Base-by-base conservation (phyloP, 2,888 invertebrate species). In the Sarcophaga carnaria region DNA sequence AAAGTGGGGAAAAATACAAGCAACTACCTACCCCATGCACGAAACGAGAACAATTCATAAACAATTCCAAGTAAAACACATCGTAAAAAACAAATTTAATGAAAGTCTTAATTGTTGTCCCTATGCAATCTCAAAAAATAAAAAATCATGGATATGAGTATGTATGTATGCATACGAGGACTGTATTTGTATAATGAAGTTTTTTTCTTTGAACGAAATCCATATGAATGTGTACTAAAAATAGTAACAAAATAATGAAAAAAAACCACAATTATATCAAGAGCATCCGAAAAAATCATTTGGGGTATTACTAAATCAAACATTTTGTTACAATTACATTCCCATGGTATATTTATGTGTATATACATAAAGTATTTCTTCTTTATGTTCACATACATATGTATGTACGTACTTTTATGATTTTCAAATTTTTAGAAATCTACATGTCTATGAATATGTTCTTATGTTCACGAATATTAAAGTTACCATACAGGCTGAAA, bases 271-370 rank as follows among this genome's bases (percentile, higher is more conserved):
- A 71, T 64, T 22, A 66, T 17, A 82, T 66, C 76, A 71, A 69
- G 82, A 70, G 82, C 82, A 77, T 70, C 64, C 25, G 37, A 66
- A 70, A 69, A 77, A 22, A 37, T 37, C 64, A 64, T 75, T 75
- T 75, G 64, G 75, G 75, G 75, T 75, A 47, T 49, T 25, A 54
- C 17, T 75, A 14, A 14, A 54, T 17, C 17, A 14, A 54, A 54
- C 12, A 54, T 54, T 14, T 54, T 17, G 14, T 54, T 54, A 14
- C 54, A 54, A 54, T 14, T 14, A 17, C 54, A 54, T 54, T 54
- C 17, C 54, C 54, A 54, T 54, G 54, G 4, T 37, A 37, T 37
- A 37, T 37, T 37, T 69, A 45, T 20, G 20, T 47, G 25, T 11
- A 22, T 49, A 0, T 71, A 54, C 54, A 22, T 20, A 62, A 17